Evolutionary conservation across 2,888 invertebrate species (phyloP), one percentile per base, ranked within the genome.

Genomic region (Drosophila algonquin): DNA sequence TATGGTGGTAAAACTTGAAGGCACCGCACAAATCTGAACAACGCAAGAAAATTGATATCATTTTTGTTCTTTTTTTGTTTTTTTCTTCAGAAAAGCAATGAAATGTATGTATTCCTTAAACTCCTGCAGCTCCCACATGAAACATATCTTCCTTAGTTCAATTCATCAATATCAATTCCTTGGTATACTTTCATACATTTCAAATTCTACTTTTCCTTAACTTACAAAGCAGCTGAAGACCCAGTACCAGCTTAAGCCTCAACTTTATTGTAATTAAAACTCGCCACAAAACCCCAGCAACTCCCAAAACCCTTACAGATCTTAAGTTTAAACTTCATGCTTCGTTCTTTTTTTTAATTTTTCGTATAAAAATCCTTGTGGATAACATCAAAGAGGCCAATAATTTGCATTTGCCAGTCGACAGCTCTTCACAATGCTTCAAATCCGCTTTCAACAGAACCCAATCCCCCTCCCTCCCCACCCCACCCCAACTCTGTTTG

Each of bases 311-410:
- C 27, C 50, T 24, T 50, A 18, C 16, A 50, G 50, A 67, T 50
- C 56, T 67, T 40, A 50, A 55, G 67, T 46, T 32, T 45, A 67
- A 67, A 51, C 68, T n/a, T 35, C 9, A 67, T 14, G 35, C 35
- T 27, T 24, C n/a, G 27, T 53, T 52, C 58, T 32, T 45, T 56
- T 46, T 44, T 45, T 45, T 21, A 21, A 21, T 21, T 45, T 27
- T n/a, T 32, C 21, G 59, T 18, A 12, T 24, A 47, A 53, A 44
- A 60, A 53, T 35, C 21, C 27, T 50, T 50, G 45, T 16, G 73
- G 52, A 58, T 58, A 83, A 89, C 85, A 84, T 86, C 85, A 89
- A 89, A 89, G 80, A 51, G 63, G 54, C 71, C 75, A 77, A 75
- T 78, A 69, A 89, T 87, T 86, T 89, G 79, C 80, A 79, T 87